Base-by-base conservation (phyloP, 2,888 invertebrate genomes). In the Nemurella pictetii region DNA sequence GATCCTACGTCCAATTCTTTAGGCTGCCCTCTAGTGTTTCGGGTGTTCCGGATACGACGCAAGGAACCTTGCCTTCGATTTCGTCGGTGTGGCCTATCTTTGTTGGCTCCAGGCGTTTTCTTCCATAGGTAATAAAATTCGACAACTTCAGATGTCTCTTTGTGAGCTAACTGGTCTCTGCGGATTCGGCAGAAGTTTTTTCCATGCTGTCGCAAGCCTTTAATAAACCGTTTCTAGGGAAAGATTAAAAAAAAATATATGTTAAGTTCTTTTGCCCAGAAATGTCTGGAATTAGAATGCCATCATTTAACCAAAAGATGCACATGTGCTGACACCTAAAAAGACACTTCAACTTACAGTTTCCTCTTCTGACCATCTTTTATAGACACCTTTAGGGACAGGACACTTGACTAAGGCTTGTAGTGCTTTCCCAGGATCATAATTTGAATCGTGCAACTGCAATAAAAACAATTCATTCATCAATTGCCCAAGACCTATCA, bases 51-150 rank as follows among this genome's bases (percentile, higher is more conserved):
- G 87, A 97, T 97, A 89, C 98, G 93, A 88, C 97, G 93, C 88
- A 98, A 91, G 83, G 97, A 97, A 88, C 96, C 96, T 90, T 96
- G 97, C 84, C 97, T 93, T 87, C 98, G 93, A 86, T 90, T 90
- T 89, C 98, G 93, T 87, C 98, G 93, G 90, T 98, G 98, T 30
- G 98, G 98, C 88, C 99, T 94, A 91, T 98, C 98, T 90, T 97
- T 98, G 90, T 97, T 97, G 86, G 99, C 99, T 89, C 98, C 98
- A 27, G 99, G 98, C 73, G 99, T 98, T 92, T 99, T 99, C 92
- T 99, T 99, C 99, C 99, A 99, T 84, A 98, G 93, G 88, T 96
- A 96, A 90, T 96, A 96, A 92, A 97, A 99, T 91, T 99, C 98
- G 84, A 99, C 98, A 89, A 99, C 92, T 90, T 99, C 99, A 85